Conservation (phyloP, 2,113 vertebrate species). For the Dryoscopus gambensis region DNA sequence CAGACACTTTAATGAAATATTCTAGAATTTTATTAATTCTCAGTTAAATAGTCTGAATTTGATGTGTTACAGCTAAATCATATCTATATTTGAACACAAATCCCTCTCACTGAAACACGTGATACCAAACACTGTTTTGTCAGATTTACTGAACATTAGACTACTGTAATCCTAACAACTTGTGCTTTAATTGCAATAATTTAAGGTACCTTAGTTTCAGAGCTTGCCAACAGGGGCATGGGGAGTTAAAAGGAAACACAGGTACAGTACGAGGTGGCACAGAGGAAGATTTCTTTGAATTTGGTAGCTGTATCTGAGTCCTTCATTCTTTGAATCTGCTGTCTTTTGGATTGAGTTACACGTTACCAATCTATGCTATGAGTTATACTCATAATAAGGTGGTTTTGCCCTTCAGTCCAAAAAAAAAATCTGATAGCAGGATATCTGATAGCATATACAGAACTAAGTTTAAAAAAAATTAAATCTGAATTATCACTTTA, state of each 20-base stretch:
- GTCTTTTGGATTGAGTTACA: background rate
- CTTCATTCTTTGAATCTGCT: background rate
- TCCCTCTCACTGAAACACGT: background rate
- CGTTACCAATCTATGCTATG: background rate
- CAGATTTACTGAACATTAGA: background rate
- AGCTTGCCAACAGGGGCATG: background rate
- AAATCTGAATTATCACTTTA: background rate
- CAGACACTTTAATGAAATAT: background rate
- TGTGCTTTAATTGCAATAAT: background rate
- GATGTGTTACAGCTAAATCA: background rate
- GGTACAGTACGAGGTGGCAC: background rate
- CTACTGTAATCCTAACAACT: background rate
- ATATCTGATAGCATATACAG: background rate
- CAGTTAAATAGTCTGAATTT: background rate
- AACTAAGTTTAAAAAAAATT: background rate
- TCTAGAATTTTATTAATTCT: background rate
- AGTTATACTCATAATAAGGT: background rate
- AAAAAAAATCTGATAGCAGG: background rate
- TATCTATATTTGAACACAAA: background rate
- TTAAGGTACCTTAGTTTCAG: background rate
- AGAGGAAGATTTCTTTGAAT: background rate
- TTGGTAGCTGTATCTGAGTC: background rate
- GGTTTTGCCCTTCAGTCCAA: background rate
- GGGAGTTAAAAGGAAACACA: background rate
- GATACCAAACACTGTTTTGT: background rate